Percentiles rank a stretch among this genome's conserved stretches.
Evolutionary conservation across 2,113 vertebrate genomes (phyloP).

Genomic region (Gorilla gorilla): DNA sequence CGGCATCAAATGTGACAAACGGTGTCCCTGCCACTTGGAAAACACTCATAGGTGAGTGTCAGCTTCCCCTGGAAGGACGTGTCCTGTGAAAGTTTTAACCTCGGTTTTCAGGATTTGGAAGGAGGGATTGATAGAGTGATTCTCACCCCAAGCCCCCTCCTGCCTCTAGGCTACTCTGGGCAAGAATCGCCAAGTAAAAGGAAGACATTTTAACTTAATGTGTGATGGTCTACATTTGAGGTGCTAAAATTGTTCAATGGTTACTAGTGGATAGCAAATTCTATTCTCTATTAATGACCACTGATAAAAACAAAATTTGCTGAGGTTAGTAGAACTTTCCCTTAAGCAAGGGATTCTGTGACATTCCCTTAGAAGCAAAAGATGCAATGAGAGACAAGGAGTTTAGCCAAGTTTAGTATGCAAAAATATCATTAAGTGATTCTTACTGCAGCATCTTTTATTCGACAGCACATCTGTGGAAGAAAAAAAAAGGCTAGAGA

Average conservation of each 20-base stretch:
- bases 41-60: slow-evolving; percentile 91
- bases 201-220: not conserved
- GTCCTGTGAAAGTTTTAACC: not conserved
- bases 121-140: not conserved
- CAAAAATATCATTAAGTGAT: slow-evolving; percentile 54
- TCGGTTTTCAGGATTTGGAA: not conserved
- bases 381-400: not conserved
- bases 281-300: not conserved
- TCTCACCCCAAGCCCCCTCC: not conserved
- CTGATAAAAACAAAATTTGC: not conserved
- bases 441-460: slow-evolving; percentile 21
- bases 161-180: not conserved
- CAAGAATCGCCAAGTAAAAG: not conserved
- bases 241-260: not conserved
- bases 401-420: not conserved
- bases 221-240: not conserved
- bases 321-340: not conserved
- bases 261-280: not conserved
- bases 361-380: slow-evolving; percentile 31
- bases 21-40: slow-evolving; percentile 90
- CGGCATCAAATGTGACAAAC: slow-evolving; percentile 92
- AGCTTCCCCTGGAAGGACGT: not conserved
- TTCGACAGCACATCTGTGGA: slow-evolving; percentile 58
- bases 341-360: slow-evolving; percentile 43
- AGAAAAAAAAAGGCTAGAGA: not conserved